Base-by-base conservation (phyloP, 2,888 invertebrate species). In the Asteroscopus sphinx region DNA sequence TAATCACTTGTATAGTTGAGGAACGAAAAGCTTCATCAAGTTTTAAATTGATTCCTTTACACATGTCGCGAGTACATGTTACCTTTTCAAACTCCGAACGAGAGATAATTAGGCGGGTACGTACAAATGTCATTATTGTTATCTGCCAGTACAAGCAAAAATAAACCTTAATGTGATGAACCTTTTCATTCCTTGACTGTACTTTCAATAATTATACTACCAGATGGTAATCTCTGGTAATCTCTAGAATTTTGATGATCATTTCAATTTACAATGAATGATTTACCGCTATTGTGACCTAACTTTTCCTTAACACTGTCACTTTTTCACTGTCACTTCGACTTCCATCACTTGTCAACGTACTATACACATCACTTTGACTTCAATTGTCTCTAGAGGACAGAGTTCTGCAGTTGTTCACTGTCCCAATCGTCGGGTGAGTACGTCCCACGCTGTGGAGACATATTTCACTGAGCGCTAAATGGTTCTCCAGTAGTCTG, bases 381-480 rank as follows among this genome's bases (percentile, higher is more conserved):
- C 28, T 28, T n/a, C n/a, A n/a, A 21, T 2, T n/a, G n/a, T 12
- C 17, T n/a, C n/a, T 21, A n/a, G 16, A 3, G 11, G 7, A 15
- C 35, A 7, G 15, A 0, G 8, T n/a, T n/a, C n/a, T n/a, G n/a
- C n/a, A 9, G 26, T 36, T 55, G 56, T 67, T 68, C 75, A 77
- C 45, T 73, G 77, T 57, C 70, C 74, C 17, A 76, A 40, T 28
- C 70, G 73, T 45, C 68, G 62, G 3, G 81, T 72, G 30, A 83
- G 60, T 7, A 90, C 49, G 39, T 82, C 81, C 88, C 89, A 90
- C 25, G 85, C 67, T 3, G 87, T 75, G 26, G 80, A 76, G 36
- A 81, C 71, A 68, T 81, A 77, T 0, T 68, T 46, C 6, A 85
- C 75, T 59, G 79, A 53, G 16, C 89, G 93, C 93, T 93, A 93